Evolutionary conservation across 2,797 vertebrate species (phyloP), one percentile per base, ranked within the genome.

Genomic region (Petrocephalus schoutedeni): DNA sequence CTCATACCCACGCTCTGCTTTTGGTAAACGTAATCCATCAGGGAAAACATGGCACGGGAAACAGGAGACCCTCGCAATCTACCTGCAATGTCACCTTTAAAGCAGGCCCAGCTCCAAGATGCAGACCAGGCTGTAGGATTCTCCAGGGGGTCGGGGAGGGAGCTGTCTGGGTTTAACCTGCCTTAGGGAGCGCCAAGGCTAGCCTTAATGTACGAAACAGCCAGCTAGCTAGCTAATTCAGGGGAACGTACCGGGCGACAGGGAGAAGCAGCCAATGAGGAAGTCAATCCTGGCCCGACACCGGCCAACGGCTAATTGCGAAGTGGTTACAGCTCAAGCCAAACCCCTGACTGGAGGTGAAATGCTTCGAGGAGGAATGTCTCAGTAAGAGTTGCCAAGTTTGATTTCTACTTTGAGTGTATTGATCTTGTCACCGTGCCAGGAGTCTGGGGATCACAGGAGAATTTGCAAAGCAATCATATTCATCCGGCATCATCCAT

Each of bases 341-440:
- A 21, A 53, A 41, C 32, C 28, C 53, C 2, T 64, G 89, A 87
- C 49, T 59, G 49, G 80, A 45, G 57, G 53, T 53, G 80, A 61
- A 87, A 86, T 86, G 16, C 28, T 58, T 56, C 21, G 9, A 61
- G 85, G 56, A 49, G 61, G 49, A 86, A 87, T 49, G 87, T 67
- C 82, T 83, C 88, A 61, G 85, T 54, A 86, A 67, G 83, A 49
- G 88, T 89, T 56, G 58, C 88, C 87, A 87, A 88, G 90, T 94
- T 93, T 94, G 93, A 94, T 94, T 94, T 94, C 91, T 94, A 89
- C 93, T 94, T 93, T 91, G 91, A 92, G 92, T 91, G 89, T 94
- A 95, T 95, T 90, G 95, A 95, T 96, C 93, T 90, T 93, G 93
- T 93, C 90, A 90, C 87, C 3, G 87, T 89, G 93, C 93, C 94